Evolutionary conservation across 2,113 vertebrate genomes (phyloP).

Genomic region (Apistogramma diplotaenia): DNA sequence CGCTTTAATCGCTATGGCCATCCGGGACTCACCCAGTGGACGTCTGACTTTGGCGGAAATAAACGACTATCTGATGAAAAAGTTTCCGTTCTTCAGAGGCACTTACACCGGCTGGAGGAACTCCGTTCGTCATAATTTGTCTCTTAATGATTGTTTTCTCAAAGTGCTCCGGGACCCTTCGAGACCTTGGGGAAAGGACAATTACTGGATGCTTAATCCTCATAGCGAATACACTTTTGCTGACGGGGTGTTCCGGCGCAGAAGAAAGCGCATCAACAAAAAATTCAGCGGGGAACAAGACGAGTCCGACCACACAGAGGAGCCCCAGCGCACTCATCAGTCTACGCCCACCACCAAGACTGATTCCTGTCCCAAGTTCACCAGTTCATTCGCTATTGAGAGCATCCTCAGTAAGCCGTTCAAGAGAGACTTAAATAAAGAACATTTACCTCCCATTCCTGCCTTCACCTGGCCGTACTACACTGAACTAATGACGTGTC

Average conservation of each 20-base stretch:
- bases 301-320: slow-evolving; percentile 10
- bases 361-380: slow-evolving; percentile 78
- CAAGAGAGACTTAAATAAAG: slow-evolving; percentile 60
- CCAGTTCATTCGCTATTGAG: slow-evolving; percentile 91
- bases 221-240: slow-evolving; percentile 97
- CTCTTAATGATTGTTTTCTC: slow-evolving; percentile 93
- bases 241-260: slow-evolving; percentile 91
- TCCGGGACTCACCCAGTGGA: slow-evolving; percentile 87
- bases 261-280: slow-evolving; percentile 88
- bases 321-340: slow-evolving; percentile 3
- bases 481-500: slow-evolving; percentile 40
- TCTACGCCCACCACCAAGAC: not conserved
- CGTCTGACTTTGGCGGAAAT: slow-evolving; percentile 93
- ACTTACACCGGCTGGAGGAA: slow-evolving; percentile 96
- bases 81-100: slow-evolving; percentile 94
- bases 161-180: slow-evolving; percentile 94
- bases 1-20: slow-evolving; percentile 95
- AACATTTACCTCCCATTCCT: not conserved
- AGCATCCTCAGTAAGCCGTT: slow-evolving; percentile 90
- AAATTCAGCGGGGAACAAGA: slow-evolving; percentile 50
- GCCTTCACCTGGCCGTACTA: slow-evolving; percentile 65
- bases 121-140: slow-evolving; percentile 93
- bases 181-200: slow-evolving; percentile 96
- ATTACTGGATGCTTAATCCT: slow-evolving; percentile 98
- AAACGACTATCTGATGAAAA: slow-evolving; percentile 95